phyloP scores from a whole-genome alignment of 2,113 vertebrate genomes.

The Triplophysa rosa region DNA sequence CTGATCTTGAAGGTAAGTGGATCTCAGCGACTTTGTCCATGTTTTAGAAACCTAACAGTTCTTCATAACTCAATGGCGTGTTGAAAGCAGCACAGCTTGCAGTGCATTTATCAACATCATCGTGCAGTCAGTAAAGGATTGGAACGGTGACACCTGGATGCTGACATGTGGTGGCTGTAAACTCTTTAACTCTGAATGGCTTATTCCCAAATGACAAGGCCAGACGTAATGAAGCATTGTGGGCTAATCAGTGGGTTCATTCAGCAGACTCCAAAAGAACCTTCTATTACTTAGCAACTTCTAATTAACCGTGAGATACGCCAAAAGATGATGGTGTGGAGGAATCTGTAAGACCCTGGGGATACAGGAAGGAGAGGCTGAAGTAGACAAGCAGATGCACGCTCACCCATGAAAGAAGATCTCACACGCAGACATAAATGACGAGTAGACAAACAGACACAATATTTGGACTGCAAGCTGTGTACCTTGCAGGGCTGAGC shows the following conservation, averaged over 20 bases:
- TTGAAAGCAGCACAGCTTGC: constrained; percentile 19
- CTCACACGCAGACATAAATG: background rate
- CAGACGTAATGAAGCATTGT: constrained; percentile 48
- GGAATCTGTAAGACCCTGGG: constrained; percentile 4
- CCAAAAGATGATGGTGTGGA: constrained; percentile 26
- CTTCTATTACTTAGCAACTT: constrained; percentile 47
- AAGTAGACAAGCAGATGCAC: constrained; percentile 8
- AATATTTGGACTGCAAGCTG: background rate
- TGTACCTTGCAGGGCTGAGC: background rate
- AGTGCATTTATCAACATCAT: constrained; percentile 30
- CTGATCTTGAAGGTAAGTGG: constrained; percentile 4
- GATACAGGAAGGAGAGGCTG: constrained; percentile 21
- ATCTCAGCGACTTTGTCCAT: background rate
- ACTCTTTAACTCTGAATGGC: constrained; percentile 46
- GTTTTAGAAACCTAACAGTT: background rate
- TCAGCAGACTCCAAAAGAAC: constrained; percentile 48
- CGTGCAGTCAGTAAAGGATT: constrained; percentile 22
- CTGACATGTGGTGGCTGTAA: constrained; percentile 32
- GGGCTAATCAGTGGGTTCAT: constrained; percentile 51
- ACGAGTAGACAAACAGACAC: background rate
- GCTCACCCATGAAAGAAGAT: background rate
- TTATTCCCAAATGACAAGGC: constrained; percentile 57
- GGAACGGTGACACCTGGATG: constrained; percentile 54
- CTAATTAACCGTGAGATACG: constrained; percentile 52
- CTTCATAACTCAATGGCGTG: background rate